A percentile compares a stretch with the other conserved stretches of the same genome.
These are phyloP conservation scores for Prosapia bicincta DNA, from an alignment of 2,888 invertebrate species.

Conservation along the genomic window DNA sequence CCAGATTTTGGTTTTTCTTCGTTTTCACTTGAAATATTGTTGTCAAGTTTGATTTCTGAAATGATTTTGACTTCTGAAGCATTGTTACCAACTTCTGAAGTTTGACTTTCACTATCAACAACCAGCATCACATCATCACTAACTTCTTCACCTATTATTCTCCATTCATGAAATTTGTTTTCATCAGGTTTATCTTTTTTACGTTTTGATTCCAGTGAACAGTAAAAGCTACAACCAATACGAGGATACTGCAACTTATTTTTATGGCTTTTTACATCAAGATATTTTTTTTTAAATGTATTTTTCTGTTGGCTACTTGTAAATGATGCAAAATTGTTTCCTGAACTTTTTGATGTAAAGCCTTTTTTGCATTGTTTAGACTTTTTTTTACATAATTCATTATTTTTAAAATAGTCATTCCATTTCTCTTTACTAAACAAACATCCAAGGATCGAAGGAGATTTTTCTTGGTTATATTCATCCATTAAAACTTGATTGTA, in stretches of 20 bases:
- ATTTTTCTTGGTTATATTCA: background rate
- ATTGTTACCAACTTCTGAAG: no score
- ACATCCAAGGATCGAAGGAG: background rate
- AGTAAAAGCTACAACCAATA: background rate
- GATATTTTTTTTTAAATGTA: background rate
- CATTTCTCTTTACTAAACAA: background rate
- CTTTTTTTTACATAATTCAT: background rate
- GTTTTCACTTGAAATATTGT: no score
- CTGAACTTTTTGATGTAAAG: background rate
- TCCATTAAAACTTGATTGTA: no score
- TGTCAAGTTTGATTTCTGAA: no score
- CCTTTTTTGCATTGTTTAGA: background rate
- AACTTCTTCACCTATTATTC: background rate
- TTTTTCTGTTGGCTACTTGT: background rate
- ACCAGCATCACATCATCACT: background rate
- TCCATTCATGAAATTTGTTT: background rate
- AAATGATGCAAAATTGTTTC: background rate
- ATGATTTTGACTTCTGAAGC: no score
- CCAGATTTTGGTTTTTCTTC: no score
- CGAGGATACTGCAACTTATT: background rate
- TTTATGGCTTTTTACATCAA: background rate
- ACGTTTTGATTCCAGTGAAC: background rate
- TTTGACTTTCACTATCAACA: no score
- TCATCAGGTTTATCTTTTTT: background rate
- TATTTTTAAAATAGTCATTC: background rate